Evolutionary conservation across 2,888 invertebrate genomes (phyloP).

Genomic region (Micropterix aruncella): DNA sequence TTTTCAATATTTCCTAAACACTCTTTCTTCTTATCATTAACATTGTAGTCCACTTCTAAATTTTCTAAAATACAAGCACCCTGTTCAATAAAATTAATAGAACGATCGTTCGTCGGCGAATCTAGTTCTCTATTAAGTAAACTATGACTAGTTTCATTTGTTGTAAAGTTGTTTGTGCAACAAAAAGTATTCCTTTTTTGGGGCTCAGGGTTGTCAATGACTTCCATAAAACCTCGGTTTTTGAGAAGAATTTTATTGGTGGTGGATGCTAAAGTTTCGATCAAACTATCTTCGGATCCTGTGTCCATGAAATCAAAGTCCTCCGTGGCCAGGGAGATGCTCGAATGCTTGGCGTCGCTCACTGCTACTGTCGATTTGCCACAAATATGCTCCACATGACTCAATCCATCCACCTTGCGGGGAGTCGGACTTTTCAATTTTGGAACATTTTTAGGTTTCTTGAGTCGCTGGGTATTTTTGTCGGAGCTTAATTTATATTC

Average conservation of each 20-base stretch:
- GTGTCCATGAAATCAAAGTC: conserved; percentile 81
- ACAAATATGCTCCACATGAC: conserved; percentile 28
- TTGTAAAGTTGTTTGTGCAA: conserved; percentile 8
- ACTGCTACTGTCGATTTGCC: conserved; percentile 20
- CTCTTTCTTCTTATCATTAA: conserved; percentile 28
- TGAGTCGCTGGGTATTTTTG: conserved; percentile 24
- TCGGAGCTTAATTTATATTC: conserved; percentile 19
- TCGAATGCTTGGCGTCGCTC: conserved; percentile 15
- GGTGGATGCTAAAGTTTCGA: conserved; percentile 42
- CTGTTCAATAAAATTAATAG: conserved; percentile 43
- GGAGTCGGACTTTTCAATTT: conserved; percentile 21
- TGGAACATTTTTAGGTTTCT: conserved; percentile 26
- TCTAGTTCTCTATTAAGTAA: conserved; percentile 30
- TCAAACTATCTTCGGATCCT: conserved; percentile 64
- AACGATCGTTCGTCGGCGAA: conserved; percentile 29
- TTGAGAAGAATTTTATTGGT: conserved; percentile 35
- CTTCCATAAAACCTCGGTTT: conserved; percentile 53
- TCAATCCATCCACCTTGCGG: conserved; percentile 22
- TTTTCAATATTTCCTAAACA: conserved; percentile 29
- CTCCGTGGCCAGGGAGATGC: conserved; percentile 46
- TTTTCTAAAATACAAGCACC: conserved; percentile 23
- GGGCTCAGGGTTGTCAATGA: conserved; percentile 28
- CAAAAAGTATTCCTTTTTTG: neutral
- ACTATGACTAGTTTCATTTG: conserved; percentile 15
- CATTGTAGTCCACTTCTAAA: conserved; percentile 11